Conservation (phyloP, 2,113 vertebrate genomes). For the human region GRCh38 chr6:115112001-115112500, state of each 20-base stretch:
- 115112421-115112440: not conserved
- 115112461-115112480: not conserved
- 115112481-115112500: not conserved
- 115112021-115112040: not conserved
- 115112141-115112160: not conserved
- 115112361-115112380: not conserved
- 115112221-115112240: not conserved
- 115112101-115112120: not conserved
- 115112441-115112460: not conserved
- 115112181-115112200: not conserved
- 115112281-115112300: not conserved
- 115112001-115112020: not conserved
- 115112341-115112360: not conserved
- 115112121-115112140: not conserved
- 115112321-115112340: not conserved
- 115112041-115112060: not conserved
- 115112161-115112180: not conserved
- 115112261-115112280: not conserved
- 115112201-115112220: not conserved
- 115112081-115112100: not conserved
- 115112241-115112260: not conserved
- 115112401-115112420: not conserved
- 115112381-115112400: not conserved
- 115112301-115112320: not conserved
- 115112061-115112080: not conserved